Evolutionary conservation across 2,113 vertebrate genomes (phyloP), one percentile per base, ranked within the genome.

Genomic region (Cichladusa arquata): DNA sequence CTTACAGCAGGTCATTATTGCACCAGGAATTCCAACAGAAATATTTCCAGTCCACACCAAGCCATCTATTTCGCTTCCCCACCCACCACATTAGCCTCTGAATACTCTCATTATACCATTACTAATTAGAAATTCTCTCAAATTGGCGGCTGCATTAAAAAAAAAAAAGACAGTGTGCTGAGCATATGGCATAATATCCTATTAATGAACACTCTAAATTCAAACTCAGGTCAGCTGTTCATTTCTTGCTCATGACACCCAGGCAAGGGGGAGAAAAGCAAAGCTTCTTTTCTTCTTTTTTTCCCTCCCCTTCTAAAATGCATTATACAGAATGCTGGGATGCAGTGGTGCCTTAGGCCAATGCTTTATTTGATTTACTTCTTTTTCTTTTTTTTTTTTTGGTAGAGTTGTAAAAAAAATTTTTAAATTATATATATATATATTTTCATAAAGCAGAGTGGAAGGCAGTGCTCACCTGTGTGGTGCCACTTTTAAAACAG

Each of bases 191-290:
- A 99, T 99, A 99, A 99, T 99, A 99, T 99, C 99, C 98, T 99
- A 99, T 99, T 99, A 99, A 99, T 99, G 99, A 99, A 99, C 99
- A 99, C 99, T 99, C 99, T 99, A 99, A 99, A 99, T 99, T 99
- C 99, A 99, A 99, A 99, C 99, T 98, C 98, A 98, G 99, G 99
- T 99, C 99, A 99, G 99, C 98, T 99, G 98, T 98, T 99, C 98
- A 98, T 99, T 98, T 98, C 98, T 98, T 97, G 98, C 98, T 98
- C 96, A 96, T 99, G 99, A 99, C 99, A 99, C 98, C 97, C 98
- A 98, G 98, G 98, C 98, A 96, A 97, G 96, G 97, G 92, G 93
- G 93, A 93, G 97, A 81, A 44, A 97, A 97, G 98, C 96, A 98
- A 98, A 98, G 98, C 98, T 97, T 92, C 97, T 60, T 92, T 90